These are phyloP conservation scores for Myotis daubentonii DNA, from an alignment of 2,797 vertebrate genomes.

Conservation along the genomic window DNA sequence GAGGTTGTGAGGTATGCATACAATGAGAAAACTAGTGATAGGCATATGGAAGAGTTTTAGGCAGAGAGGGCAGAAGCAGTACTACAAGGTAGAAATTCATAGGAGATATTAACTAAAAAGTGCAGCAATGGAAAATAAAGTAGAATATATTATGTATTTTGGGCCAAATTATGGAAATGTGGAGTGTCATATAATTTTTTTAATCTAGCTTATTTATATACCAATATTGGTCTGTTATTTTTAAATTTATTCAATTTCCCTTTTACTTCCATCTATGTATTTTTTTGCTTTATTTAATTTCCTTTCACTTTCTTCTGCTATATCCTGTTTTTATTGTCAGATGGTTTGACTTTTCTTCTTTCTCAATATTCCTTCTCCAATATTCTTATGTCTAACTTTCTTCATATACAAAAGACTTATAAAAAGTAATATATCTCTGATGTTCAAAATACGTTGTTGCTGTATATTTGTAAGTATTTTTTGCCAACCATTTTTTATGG, in stretches of 20 bases:
- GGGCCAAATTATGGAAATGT: not conserved
- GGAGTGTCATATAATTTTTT: not conserved
- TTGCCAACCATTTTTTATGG: not conserved
- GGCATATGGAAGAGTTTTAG: not conserved
- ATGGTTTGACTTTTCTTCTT: not conserved
- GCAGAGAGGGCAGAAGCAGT: not conserved
- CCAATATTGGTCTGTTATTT: not conserved
- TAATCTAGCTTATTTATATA: not conserved
- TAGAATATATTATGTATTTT: not conserved
- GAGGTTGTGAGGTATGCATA: not conserved
- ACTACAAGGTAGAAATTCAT: not conserved
- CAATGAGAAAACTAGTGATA: not conserved
- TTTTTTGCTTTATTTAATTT: not conserved
- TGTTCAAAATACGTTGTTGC: not conserved
- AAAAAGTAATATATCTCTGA: not conserved
- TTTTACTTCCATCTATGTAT: not conserved
- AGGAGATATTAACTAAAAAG: not conserved
- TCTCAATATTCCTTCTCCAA: not conserved
- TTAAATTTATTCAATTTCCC: not conserved
- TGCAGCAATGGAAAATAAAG: not conserved
- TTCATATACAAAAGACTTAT: not conserved
- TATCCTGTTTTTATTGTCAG: not conserved
- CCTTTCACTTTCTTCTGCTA: not conserved
- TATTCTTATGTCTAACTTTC: not conserved
- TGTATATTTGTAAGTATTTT: conserved; percentile 10